Percentiles rank a stretch among this genome's conserved stretches.
Evolutionary conservation across 2,113 vertebrate genomes (phyloP).

Genomic region (Solea senegalensis): DNA sequence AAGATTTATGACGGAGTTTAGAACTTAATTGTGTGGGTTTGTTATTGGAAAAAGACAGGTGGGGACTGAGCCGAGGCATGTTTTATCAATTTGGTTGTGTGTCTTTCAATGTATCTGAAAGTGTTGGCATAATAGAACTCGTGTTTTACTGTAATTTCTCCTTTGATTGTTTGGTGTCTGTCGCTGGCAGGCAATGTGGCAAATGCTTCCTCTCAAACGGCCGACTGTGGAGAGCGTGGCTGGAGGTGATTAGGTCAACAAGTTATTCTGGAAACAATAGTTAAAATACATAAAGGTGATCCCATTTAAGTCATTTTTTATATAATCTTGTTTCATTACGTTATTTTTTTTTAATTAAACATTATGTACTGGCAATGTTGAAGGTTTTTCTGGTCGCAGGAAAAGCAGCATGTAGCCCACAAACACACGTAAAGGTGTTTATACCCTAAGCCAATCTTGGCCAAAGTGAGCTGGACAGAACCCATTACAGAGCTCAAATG

Average conservation of each 20-base stretch:
- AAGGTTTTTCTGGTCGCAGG: background rate
- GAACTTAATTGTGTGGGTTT: slow-evolving; percentile 76
- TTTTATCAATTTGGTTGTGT: slow-evolving; percentile 70
- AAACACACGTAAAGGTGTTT: slow-evolving; percentile 16
- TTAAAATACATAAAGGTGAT: too few relatives aligned
- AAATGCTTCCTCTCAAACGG: slow-evolving; percentile 39
- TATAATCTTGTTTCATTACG: too few relatives aligned
- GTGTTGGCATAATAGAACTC: slow-evolving; percentile 55
- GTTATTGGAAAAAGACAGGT: slow-evolving; percentile 78
- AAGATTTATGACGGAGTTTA: slow-evolving; percentile 75
- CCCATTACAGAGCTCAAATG: slow-evolving; percentile 61
- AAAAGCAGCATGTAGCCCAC: slow-evolving; percentile 11
- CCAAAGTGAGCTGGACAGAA: slow-evolving; percentile 61
- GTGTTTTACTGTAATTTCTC: slow-evolving; percentile 68
- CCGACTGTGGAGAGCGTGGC: slow-evolving; percentile 36
- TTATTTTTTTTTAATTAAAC: background rate
- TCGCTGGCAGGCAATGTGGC: slow-evolving; percentile 41
- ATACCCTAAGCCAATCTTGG: slow-evolving; percentile 40
- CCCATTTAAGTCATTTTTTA: too few relatives aligned
- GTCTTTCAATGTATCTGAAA: slow-evolving; percentile 56
- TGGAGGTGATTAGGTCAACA: slow-evolving; percentile 44
- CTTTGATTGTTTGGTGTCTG: slow-evolving; percentile 71
- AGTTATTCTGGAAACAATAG: slow-evolving; percentile 33
- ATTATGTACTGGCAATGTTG: background rate
- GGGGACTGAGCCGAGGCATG: slow-evolving; percentile 71